phyloP scores from a whole-genome alignment of 2,888 invertebrate species.

The Phengaris arion region DNA sequence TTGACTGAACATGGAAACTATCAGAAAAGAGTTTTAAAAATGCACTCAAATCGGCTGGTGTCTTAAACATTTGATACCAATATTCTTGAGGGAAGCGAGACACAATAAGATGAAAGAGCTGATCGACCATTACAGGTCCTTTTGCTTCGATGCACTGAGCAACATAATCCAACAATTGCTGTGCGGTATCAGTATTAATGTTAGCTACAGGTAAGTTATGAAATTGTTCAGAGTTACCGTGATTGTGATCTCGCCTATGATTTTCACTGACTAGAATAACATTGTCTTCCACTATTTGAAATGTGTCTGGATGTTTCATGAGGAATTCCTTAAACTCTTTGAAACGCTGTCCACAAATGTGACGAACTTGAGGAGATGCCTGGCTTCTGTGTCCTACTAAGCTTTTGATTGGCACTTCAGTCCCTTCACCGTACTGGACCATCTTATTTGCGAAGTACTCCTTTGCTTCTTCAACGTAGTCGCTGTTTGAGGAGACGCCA shows the following conservation, averaged over 20 bases:
- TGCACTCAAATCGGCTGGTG: slow-evolving; percentile 92
- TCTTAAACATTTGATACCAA: slow-evolving; percentile 94
- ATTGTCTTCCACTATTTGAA: slow-evolving; percentile 91
- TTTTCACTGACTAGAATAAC: slow-evolving; percentile 87
- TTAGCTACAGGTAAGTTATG: slow-evolving; percentile 87
- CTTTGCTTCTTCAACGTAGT: slow-evolving; percentile 97
- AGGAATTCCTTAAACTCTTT: slow-evolving; percentile 96
- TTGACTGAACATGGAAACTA: slow-evolving; percentile 95
- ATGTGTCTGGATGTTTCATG: slow-evolving; percentile 89
- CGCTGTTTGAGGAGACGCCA: slow-evolving; percentile 84
- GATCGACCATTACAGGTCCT: slow-evolving; percentile 91
- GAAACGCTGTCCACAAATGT: slow-evolving; percentile 95
- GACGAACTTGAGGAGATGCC: slow-evolving; percentile 97
- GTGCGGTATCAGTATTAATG: slow-evolving; percentile 91
- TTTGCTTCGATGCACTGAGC: slow-evolving; percentile 89
- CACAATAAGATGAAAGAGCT: slow-evolving; percentile 89
- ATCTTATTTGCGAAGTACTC: slow-evolving; percentile 98
- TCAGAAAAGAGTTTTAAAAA: slow-evolving; percentile 96
- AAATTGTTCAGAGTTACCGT: slow-evolving; percentile 82
- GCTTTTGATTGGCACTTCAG: slow-evolving; percentile 98
- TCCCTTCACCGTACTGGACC: slow-evolving; percentile 95
- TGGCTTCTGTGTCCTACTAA: slow-evolving; percentile 97
- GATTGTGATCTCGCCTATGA: slow-evolving; percentile 84
- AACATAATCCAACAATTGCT: slow-evolving; percentile 89
- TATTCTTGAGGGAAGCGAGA: slow-evolving; percentile 87